Conservation (phyloP, 2,113 vertebrate genomes). For the Carollia perspicillata region DNA sequence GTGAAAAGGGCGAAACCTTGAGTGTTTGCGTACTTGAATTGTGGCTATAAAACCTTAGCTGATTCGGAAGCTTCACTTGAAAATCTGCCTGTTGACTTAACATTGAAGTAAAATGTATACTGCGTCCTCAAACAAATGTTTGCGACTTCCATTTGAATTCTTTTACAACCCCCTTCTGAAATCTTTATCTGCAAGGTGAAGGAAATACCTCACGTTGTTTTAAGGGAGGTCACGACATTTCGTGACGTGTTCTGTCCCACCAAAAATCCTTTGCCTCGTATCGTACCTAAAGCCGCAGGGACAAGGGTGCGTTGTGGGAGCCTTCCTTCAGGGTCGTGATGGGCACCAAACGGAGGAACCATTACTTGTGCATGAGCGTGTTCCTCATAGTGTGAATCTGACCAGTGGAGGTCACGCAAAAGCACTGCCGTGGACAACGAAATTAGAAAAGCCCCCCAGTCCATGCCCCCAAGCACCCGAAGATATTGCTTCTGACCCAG, state of each 20-base stretch:
- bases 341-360: neutral
- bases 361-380: neutral
- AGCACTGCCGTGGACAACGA: neutral
- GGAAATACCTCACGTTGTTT: neutral
- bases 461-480: neutral
- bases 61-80: conserved; percentile 2
- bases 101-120: neutral
- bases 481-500: conserved; percentile 4
- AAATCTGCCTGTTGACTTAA: conserved; percentile 6
- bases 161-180: neutral
- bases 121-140: neutral
- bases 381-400: neutral
- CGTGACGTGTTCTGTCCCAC: conserved; percentile 12
- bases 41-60: neutral
- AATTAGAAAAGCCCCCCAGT: neutral
- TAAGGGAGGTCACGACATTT: conserved; percentile 36
- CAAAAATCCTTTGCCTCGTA: neutral
- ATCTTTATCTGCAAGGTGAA: neutral
- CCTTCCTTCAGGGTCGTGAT: neutral
- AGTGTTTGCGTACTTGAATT: neutral
- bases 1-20: neutral
- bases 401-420: neutral
- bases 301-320: neutral
- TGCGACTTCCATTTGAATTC: neutral
- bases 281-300: neutral